These are phyloP conservation scores for Agrochola lychnidis DNA, from an alignment of 2,888 invertebrate species.

Conservation along the genomic window DNA sequence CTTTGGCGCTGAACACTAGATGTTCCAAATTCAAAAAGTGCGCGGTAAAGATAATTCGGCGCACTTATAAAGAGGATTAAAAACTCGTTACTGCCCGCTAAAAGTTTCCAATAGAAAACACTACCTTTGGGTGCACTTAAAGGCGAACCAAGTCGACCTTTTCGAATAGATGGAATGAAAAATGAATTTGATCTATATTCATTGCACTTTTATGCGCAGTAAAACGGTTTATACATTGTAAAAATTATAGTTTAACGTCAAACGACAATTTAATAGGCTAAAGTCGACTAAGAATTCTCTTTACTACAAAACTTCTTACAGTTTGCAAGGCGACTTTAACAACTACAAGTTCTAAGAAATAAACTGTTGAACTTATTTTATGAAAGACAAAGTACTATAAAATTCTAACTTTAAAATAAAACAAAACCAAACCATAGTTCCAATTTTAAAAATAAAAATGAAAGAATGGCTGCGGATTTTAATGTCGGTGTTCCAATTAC, in stretches of 20 bases:
- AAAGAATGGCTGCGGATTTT: not conserved
- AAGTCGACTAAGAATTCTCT: conserved; percentile 27
- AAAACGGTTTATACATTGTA: conserved; percentile 22
- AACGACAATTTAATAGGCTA: conserved; percentile 43
- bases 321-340: conserved; percentile 25
- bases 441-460: not conserved
- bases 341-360: conserved; percentile 24
- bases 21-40: too few relatives aligned
- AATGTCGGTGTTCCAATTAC: not conserved
- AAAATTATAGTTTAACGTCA: conserved; percentile 29
- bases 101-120: too few relatives aligned
- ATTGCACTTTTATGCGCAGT: conserved; percentile 14
- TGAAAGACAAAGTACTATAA: not conserved
- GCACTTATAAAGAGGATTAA: too few relatives aligned
- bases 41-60: too few relatives aligned
- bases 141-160: too few relatives aligned
- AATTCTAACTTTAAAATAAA: not conserved
- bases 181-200: not conserved
- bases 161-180: too few relatives aligned
- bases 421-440: not conserved
- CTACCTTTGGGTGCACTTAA: too few relatives aligned
- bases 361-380: not conserved
- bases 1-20: too few relatives aligned
- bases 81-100: too few relatives aligned
- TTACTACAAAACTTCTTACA: conserved; percentile 27